A percentile compares a stretch with the other conserved stretches of the same genome.
phyloP scores from a whole-genome alignment of 2,113 vertebrate species.

The Cariama cristata region DNA sequence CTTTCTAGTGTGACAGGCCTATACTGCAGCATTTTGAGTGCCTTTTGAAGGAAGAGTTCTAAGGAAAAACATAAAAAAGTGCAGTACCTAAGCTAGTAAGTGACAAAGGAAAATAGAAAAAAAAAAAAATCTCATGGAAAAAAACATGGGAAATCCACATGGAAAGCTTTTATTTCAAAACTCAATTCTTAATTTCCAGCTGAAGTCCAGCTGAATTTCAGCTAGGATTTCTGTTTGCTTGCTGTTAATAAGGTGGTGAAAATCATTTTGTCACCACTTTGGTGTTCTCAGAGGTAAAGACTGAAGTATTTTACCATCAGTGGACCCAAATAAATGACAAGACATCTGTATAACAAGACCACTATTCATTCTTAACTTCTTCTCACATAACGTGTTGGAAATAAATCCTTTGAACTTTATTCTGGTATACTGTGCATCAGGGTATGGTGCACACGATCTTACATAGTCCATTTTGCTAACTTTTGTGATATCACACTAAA shows the following conservation, averaged over 20 bases:
- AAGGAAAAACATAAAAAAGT: background rate
- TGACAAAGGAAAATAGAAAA: background rate
- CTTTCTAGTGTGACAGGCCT: background rate
- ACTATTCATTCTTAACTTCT: background rate
- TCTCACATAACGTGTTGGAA: background rate
- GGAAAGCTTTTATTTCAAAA: background rate
- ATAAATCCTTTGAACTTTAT: background rate
- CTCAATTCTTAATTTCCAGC: background rate
- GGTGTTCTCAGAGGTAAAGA: background rate
- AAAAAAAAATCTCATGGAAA: background rate
- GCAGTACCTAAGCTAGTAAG: background rate
- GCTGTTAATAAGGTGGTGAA: background rate
- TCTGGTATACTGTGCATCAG: background rate
- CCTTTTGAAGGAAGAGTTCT: background rate
- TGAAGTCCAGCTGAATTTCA: background rate
- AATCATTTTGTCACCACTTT: background rate
- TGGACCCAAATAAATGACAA: background rate
- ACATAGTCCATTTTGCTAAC: background rate
- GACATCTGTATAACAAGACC: background rate
- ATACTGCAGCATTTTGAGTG: background rate
- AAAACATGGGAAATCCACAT: fast-evolving
- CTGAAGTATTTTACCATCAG: background rate
- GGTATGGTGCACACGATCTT: background rate
- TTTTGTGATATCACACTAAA: background rate
- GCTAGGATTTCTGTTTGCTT: background rate